Percentiles rank a stretch among this genome's conserved stretches.
Evolutionary conservation across 2,797 vertebrate species (phyloP).

Genomic region (Pseudochirops cupreus): DNA sequence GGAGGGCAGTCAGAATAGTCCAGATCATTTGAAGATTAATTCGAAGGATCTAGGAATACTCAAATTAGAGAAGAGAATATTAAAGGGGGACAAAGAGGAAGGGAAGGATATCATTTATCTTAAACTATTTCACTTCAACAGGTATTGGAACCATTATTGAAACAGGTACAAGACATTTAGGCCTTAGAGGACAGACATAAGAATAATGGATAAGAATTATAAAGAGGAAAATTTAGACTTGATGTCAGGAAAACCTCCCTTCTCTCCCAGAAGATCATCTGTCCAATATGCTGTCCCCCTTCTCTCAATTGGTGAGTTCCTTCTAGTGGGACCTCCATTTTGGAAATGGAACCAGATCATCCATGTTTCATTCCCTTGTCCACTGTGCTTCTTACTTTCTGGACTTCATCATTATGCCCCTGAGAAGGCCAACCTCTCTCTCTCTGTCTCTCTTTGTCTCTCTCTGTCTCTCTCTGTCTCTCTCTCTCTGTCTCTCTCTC

Average conservation of each 20-base stretch:
- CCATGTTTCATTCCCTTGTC: no score
- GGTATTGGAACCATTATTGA: not conserved
- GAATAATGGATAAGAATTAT: not conserved
- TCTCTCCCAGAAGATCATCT: not conserved
- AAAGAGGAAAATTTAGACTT: not conserved
- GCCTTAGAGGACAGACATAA: not conserved
- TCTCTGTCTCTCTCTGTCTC: no score
- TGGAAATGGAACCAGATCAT: no score
- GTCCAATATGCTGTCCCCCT: not conserved
- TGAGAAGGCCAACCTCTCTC: no score
- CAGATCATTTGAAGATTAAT: not conserved
- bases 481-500: no score
- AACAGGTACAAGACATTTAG: not conserved
- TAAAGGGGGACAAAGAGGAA: no score
- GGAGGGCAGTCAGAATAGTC: not conserved
- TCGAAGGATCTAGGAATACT: not conserved
- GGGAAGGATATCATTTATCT: not conserved
- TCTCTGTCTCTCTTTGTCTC: no score
- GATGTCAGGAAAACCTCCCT: no score
- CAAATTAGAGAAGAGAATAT: not conserved
- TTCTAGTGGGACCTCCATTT: no score
- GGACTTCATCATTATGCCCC: no score
- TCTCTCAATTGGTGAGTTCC: no score
- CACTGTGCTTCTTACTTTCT: no score
- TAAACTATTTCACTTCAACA: not conserved